These are phyloP conservation scores for Pseudoatta argentina DNA, from an alignment of 1,140 invertebrate species.

Conservation along the genomic window DNA sequence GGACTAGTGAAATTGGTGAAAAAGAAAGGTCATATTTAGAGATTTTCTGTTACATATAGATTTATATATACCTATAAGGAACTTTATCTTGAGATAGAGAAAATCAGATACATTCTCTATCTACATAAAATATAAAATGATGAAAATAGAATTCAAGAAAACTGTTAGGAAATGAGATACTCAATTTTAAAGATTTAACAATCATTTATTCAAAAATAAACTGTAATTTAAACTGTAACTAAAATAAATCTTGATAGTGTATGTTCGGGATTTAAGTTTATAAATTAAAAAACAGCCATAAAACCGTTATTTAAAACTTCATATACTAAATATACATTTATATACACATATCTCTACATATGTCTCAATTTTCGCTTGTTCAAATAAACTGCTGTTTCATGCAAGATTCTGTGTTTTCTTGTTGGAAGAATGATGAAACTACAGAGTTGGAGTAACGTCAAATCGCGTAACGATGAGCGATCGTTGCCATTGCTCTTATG, in stretches of 20 bases:
- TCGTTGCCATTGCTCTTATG: slow-evolving; percentile 18
- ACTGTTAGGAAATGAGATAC: background rate
- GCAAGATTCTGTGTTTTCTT: background rate
- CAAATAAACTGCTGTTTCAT: slow-evolving; percentile 1
- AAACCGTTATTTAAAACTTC: background rate
- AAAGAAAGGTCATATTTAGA: background rate
- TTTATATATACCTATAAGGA: background rate
- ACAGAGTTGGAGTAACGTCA: slow-evolving; percentile 48
- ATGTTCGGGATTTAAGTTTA: no score
- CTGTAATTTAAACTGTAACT: no score
- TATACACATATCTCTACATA: background rate
- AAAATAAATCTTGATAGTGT: background rate
- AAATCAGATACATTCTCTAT: background rate
- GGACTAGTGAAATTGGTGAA: background rate
- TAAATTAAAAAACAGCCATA: no score
- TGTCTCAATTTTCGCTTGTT: background rate
- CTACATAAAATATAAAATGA: slow-evolving; percentile 14
- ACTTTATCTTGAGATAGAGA: background rate
- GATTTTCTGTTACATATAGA: background rate
- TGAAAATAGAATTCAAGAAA: background rate
- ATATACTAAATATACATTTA: background rate
- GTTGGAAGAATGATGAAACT: slow-evolving; percentile 47
- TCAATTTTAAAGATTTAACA: background rate
- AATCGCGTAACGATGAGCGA: slow-evolving; percentile 24
- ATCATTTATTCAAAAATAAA: background rate